Evolutionary conservation across 2,113 vertebrate genomes (phyloP), one percentile per base, ranked within the genome.

Genomic region (Silurus meridionalis): DNA sequence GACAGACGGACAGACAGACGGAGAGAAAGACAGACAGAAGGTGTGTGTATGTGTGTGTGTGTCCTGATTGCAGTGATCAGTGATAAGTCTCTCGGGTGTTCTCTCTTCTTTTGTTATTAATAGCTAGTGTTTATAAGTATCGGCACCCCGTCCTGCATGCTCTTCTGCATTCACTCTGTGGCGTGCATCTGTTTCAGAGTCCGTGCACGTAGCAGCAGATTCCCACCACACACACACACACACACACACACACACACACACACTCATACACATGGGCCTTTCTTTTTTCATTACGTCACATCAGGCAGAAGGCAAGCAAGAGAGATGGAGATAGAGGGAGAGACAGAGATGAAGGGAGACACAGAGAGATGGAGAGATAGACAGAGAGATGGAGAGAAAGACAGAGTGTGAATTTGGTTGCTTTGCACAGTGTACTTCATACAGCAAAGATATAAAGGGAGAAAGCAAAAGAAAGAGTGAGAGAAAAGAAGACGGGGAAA

Each of bases 221-320:
- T 80, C 57, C 78, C 55, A 78, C 37, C 52, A 55, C 75, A 78
- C 52, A 78, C 75, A 78, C 75, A 78, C 72, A 75, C 48, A 52
- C 72, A 79, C 23, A 25, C 75, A 72, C 69, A 9, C 37, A 74
- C 71, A 50, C 71, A 50, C 46, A 57, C 75, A 55, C 50, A 78
- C 67, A 64, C 61, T 23, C 21, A 72, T 50, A 58, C 77, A 79
- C 25, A 80, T 8, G 10, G 21, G 80, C 23, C 80, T 82, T 82
- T 82, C 80, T 64, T 64, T 82, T 11, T 82, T 82, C 80, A 82
- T 82, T 82, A 82, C 80, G 80, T 82, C 79, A 80, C 79, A 80
- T 80, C 75, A 81, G 53, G 25, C 52, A 78, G 74, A 78, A 19
- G 4, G 55, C 28, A 14, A 80, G 77, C 19, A n/a, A 60, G 14